These are phyloP conservation scores for Sterna hirundo DNA, from an alignment of 2,113 vertebrate species.

Conservation along the genomic window DNA sequence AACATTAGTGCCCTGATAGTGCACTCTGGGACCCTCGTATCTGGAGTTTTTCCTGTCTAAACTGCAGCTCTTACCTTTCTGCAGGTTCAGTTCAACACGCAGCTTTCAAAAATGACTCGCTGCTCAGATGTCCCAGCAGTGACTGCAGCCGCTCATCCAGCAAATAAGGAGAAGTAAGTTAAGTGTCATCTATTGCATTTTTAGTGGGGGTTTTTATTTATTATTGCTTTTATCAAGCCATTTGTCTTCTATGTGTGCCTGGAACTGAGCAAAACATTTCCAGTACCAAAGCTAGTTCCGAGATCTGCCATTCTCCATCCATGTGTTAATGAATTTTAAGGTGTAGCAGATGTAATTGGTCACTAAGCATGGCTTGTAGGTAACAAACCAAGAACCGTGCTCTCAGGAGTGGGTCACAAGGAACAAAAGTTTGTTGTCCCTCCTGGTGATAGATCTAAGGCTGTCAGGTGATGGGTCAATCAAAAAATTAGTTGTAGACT, in stretches of 20 bases:
- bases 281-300: neutral
- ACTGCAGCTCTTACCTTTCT: neutral
- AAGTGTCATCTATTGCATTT: neutral
- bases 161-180: conserved; percentile 87
- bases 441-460: neutral
- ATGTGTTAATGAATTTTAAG: neutral
- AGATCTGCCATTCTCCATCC: neutral
- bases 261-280: neutral
- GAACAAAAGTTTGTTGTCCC: neutral
- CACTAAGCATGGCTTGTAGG: neutral
- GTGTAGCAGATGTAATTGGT: neutral
- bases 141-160: neutral
- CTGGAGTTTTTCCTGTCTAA: neutral
- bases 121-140: conserved; percentile 30
- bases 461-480: neutral
- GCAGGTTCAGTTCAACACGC: conserved; percentile 84
- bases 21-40: fast-evolving
- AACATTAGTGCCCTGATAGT: fast-evolving
- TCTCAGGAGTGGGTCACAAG: neutral
- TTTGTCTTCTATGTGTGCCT: neutral
- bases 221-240: neutral
- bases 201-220: neutral
- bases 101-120: conserved; percentile 63
- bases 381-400: neutral
- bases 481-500: neutral